A percentile compares a stretch with the other conserved stretches of the same genome.
Conservation (phyloP, 2,797 vertebrate species). For the Danio jaintianensis region DNA sequence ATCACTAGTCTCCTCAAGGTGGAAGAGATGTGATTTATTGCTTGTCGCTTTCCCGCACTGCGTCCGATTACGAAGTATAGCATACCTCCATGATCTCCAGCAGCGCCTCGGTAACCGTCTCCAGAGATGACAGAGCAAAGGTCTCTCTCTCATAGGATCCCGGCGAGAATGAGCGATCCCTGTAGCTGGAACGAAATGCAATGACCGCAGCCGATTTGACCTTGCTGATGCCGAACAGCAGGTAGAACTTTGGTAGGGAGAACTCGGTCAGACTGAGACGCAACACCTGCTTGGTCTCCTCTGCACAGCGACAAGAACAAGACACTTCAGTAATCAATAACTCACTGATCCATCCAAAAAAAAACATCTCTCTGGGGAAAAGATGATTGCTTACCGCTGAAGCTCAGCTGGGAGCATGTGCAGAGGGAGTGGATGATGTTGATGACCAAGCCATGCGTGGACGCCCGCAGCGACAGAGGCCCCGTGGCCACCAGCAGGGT, state of each 20-base stretch:
- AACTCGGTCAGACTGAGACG: slow-evolving; percentile 95
- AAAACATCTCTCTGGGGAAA: slow-evolving; percentile 10
- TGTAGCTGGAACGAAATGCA: slow-evolving; percentile 97
- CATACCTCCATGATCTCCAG: slow-evolving; percentile 97
- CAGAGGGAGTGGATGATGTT: slow-evolving; percentile 98
- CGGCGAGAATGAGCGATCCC: slow-evolving; percentile 95
- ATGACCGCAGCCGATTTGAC: slow-evolving; percentile 97
- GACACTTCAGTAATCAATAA: slow-evolving; percentile 19
- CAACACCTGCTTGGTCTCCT: slow-evolving; percentile 97
- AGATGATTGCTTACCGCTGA: slow-evolving; percentile 87
- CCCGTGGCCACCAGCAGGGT: slow-evolving; percentile 95
- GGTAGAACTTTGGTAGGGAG: slow-evolving; percentile 95
- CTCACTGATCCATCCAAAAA: background rate
- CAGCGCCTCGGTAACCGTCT: slow-evolving; percentile 95
- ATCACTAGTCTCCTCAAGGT: background rate
- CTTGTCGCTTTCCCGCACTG: no score
- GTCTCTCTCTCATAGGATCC: slow-evolving; percentile 97
- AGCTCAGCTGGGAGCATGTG: slow-evolving; percentile 96
- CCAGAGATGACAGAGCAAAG: slow-evolving; percentile 93
- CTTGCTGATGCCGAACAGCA: slow-evolving; percentile 98
- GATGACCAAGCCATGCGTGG: slow-evolving; percentile 95
- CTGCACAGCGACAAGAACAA: slow-evolving; percentile 71
- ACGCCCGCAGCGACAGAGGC: slow-evolving; percentile 93
- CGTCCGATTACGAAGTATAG: background rate
- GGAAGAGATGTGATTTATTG: background rate